These are phyloP conservation scores for Unio pictorum DNA, from an alignment of 2,888 invertebrate genomes.

Conservation along the genomic window DNA sequence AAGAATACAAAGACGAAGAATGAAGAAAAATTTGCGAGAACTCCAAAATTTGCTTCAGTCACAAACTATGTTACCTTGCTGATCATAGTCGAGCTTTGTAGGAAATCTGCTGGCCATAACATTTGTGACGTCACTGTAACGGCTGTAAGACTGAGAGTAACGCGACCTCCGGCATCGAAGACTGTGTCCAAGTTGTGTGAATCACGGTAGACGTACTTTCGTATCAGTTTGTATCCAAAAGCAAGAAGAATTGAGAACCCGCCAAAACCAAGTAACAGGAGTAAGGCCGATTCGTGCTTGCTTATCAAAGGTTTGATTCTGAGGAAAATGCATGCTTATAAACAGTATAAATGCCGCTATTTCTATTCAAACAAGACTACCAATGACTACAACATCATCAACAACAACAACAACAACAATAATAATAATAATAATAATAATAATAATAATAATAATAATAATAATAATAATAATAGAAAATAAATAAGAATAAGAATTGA, in stretches of 20 bases:
- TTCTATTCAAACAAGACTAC: too few species aligned
- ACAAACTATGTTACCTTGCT: constrained; percentile 12
- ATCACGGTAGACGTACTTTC: constrained; percentile 49
- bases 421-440: too few species aligned
- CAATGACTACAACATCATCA: too few species aligned
- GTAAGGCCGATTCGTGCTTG: constrained; percentile 36
- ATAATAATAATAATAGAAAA: too few species aligned
- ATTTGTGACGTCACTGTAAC: constrained; percentile 28
- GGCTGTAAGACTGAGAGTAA: constrained; percentile 25
- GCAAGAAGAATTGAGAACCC: constrained; percentile 44
- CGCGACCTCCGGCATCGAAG: constrained; percentile 29
- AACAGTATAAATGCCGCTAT: too few species aligned
- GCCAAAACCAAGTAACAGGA: constrained; percentile 48
- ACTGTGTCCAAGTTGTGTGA: constrained; percentile 48
- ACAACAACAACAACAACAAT: too few species aligned
- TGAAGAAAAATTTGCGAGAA: background rate
- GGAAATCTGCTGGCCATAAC: constrained; percentile 23
- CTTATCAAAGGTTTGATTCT: constrained; percentile 31
- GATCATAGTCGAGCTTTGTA: constrained; percentile 12
- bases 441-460: too few species aligned
- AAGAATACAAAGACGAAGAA: too few species aligned
- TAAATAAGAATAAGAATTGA: too few species aligned
- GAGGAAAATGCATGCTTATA: background rate
- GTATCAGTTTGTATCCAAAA: constrained; percentile 37
- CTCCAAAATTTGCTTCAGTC: too few species aligned